These are phyloP conservation scores for Diachasmimorpha longicaudata DNA, from an alignment of 1,140 invertebrate species.

Conservation along the genomic window DNA sequence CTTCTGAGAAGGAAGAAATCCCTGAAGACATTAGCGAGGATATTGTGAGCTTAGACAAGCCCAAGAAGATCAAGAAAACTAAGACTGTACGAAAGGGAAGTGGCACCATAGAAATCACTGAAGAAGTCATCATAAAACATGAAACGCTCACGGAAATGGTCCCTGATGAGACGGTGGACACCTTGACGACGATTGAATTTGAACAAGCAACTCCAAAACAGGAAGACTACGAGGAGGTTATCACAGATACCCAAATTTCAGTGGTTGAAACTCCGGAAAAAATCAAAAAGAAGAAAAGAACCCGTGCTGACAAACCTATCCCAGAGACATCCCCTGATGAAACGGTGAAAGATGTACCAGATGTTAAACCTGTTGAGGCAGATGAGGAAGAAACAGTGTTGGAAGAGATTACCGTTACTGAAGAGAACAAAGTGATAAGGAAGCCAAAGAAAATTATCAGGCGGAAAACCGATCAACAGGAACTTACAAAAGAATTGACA, in stretches of 20 bases:
- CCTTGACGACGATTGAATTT: slow-evolving; percentile 6
- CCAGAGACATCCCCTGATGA: too few species aligned
- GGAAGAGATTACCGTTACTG: slow-evolving; percentile 27
- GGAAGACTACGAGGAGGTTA: too few species aligned
- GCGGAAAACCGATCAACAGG: slow-evolving; percentile 53
- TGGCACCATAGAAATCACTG: slow-evolving; percentile 55
- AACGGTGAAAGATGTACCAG: too few species aligned
- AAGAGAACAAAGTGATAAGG: slow-evolving; percentile 38
- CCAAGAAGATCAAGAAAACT: slow-evolving; percentile 33
- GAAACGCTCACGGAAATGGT: slow-evolving; percentile 46
- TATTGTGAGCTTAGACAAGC: slow-evolving; percentile 24
- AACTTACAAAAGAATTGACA: slow-evolving; percentile 57
- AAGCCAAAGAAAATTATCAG: slow-evolving; percentile 47
- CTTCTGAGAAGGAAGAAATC: slow-evolving; percentile 20
- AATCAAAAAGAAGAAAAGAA: slow-evolving; percentile 36
- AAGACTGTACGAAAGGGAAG: slow-evolving; percentile 43
- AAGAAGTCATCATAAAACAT: slow-evolving; percentile 63
- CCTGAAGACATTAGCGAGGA: slow-evolving; percentile 30
- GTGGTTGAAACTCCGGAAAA: slow-evolving; percentile 25
- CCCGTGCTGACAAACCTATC: neutral
- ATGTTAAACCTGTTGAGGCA: neutral
- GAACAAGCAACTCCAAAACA: slow-evolving; percentile 17
- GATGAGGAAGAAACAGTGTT: slow-evolving; percentile 30
- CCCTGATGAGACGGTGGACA: slow-evolving; percentile 19
- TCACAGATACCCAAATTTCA: too few species aligned